Evolutionary conservation across 2,888 invertebrate species (phyloP).

Genomic region (Drosophila subsilvestris): DNA sequence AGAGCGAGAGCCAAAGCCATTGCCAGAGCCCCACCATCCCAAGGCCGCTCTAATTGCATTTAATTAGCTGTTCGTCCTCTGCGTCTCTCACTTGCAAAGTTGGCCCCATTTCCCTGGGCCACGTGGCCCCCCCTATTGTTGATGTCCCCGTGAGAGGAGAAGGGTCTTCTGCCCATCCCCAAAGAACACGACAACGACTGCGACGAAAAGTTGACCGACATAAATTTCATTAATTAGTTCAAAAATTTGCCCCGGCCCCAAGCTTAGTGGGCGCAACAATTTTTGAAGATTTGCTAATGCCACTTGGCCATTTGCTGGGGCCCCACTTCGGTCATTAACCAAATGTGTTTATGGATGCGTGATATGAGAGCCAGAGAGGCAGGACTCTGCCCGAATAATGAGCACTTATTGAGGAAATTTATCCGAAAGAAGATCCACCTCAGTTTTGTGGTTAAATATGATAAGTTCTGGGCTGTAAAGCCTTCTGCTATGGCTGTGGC

Average conservation of each 20-base stretch:
- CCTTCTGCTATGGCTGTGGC: slow-evolving; percentile 5
- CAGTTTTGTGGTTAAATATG: slow-evolving; percentile 15
- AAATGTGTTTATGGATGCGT: slow-evolving; percentile 55
- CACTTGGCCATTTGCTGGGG: slow-evolving; percentile 33
- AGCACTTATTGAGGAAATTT: slow-evolving; percentile 1
- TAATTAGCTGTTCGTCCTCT: slow-evolving; percentile 50
- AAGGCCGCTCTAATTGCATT: slow-evolving; percentile 55
- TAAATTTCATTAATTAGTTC: slow-evolving; percentile 69
- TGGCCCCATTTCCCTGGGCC: slow-evolving; percentile 43
- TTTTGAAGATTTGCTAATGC: slow-evolving; percentile 60
- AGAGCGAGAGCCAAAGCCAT: neutral
- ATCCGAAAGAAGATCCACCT: neutral
- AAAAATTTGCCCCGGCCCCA: slow-evolving; percentile 33
- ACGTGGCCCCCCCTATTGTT: slow-evolving; percentile 17
- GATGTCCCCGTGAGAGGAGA: neutral
- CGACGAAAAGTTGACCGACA: slow-evolving; percentile 62
- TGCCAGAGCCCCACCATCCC: slow-evolving; percentile 2
- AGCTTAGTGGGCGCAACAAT: slow-evolving; percentile 31
- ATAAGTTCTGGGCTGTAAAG: slow-evolving; percentile 7
- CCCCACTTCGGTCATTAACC: slow-evolving; percentile 47
- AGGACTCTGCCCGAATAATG: slow-evolving; percentile 5
- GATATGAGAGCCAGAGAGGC: slow-evolving; percentile 12
- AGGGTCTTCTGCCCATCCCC: slow-evolving; percentile 2
- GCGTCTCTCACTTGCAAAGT: slow-evolving; percentile 35
- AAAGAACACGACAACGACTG: neutral